Conservation (phyloP, 2,113 vertebrate species). For the Aegithalos caudatus region DNA sequence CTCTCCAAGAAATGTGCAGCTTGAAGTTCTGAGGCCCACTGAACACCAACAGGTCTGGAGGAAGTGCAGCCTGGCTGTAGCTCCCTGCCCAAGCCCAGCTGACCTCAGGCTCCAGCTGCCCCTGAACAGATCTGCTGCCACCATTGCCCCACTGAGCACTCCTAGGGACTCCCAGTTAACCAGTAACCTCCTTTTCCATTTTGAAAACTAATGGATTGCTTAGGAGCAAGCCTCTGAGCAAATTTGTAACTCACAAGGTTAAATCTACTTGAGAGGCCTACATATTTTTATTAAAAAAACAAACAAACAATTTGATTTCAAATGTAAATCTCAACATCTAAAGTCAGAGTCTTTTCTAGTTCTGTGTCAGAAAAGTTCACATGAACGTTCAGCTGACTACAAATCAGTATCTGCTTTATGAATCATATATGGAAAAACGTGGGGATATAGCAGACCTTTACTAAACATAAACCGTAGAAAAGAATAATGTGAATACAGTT, state of each 20-base stretch:
- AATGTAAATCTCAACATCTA: background rate
- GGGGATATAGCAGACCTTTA: background rate
- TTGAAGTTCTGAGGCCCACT: background rate
- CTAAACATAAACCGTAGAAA: background rate
- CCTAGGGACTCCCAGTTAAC: background rate
- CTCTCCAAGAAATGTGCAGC: background rate
- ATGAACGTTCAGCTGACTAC: background rate
- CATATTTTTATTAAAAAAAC: background rate
- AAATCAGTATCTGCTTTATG: background rate
- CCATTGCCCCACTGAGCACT: accelerated
- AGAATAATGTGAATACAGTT: background rate
- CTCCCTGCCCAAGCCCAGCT: background rate
- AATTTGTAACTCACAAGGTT: background rate
- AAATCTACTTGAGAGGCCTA: background rate
- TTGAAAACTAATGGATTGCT: background rate
- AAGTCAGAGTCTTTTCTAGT: background rate
- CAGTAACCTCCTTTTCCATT: background rate
- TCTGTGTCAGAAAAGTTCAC: background rate
- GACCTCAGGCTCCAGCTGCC: background rate
- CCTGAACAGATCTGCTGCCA: accelerated
- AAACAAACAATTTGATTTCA: background rate
- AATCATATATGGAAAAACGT: accelerated
- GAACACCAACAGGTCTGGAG: background rate
- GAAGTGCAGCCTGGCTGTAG: background rate
- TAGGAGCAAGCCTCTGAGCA: background rate